Base-by-base conservation (phyloP, 2,797 vertebrate genomes). In the Catamblyrhynchus diadema region DNA sequence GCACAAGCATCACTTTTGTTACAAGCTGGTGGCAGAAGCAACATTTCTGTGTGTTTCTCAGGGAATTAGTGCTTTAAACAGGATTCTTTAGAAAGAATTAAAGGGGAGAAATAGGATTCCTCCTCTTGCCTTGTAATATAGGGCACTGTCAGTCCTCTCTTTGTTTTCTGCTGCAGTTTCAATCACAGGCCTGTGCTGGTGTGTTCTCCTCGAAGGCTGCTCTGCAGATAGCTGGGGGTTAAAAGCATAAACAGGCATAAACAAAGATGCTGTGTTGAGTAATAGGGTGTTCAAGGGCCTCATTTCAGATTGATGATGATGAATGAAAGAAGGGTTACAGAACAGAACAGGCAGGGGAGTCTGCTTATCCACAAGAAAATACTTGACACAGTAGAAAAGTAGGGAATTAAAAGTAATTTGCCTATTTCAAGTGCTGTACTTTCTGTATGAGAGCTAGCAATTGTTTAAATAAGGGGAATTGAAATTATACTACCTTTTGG, bases 401-500 rank as follows among this genome's bases (percentile, higher is more conserved):
- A 75, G 75, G 39, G 65, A 91, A 92, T 90, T 86, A 73, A 81
- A 95, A 89, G 71, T 74, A 79, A 57, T 6, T 3, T 66, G 54
- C 87, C 86, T 82, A n/a, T 45, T 60, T 90, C 51, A 45, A 92
- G 88, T 88, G 10, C 56, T 23, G 41, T 56, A 13, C 14, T 90
- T 81, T 15, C 33, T 79, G 33, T 61, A 42, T 30, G 56, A 79
- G 65, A 86, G 82, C 97, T 97, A 94, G 94, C 97, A 93, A 86
- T 96, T 98, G 97, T 98, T 98, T 98, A 97, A 98, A 98, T 97
- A 98, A 98, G 97, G 97, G 93, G 96, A 98, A 98, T 98, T 98
- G 98, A 98, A 98, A 98, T 98, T 98, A 98, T 96, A 97, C 97
- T 98, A 97, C 96, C 96, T 97, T 98, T 98, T 98, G 98, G 98